phyloP scores from a whole-genome alignment of 2,797 vertebrate genomes.

The Taeniopygia guttata region DNA sequence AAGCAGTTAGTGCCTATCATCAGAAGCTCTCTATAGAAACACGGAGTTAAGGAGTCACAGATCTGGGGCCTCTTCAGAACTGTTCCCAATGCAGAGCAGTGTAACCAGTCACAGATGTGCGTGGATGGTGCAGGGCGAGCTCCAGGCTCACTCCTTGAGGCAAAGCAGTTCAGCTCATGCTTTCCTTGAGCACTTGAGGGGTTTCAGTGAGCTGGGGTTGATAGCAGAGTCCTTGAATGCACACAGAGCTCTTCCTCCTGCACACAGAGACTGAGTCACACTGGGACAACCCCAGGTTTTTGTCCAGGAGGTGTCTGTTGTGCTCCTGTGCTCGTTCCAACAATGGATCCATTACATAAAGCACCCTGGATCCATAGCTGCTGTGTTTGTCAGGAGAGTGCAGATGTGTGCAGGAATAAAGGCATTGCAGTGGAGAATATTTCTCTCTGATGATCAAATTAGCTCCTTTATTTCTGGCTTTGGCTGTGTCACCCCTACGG shows the following conservation, averaged over 20 bases:
- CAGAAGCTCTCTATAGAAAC: constrained; percentile 5
- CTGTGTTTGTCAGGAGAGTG: neutral
- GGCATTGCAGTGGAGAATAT: neutral
- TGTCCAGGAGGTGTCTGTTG: neutral
- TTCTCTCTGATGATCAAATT: neutral
- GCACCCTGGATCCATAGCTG: neutral
- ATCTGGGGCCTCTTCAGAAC: neutral
- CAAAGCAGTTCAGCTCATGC: neutral
- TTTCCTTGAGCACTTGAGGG: neutral
- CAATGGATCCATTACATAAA: neutral
- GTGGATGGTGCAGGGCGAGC: neutral
- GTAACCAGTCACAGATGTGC: neutral
- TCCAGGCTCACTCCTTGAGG: neutral
- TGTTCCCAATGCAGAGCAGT: neutral
- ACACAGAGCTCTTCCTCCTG: neutral
- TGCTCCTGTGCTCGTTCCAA: accelerated
- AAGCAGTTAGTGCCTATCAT: constrained; percentile 23
- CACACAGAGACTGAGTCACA: neutral
- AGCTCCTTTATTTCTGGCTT: neutral
- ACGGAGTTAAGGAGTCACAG: neutral
- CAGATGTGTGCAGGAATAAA: neutral
- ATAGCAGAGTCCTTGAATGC: neutral
- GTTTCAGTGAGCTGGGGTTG: neutral
- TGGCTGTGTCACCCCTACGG: neutral
- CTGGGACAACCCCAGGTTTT: neutral